A percentile compares a stretch with the other conserved stretches of the same genome.
Evolutionary conservation across 1,140 invertebrate species (phyloP).

Genomic region (Drosophila miranda): DNA sequence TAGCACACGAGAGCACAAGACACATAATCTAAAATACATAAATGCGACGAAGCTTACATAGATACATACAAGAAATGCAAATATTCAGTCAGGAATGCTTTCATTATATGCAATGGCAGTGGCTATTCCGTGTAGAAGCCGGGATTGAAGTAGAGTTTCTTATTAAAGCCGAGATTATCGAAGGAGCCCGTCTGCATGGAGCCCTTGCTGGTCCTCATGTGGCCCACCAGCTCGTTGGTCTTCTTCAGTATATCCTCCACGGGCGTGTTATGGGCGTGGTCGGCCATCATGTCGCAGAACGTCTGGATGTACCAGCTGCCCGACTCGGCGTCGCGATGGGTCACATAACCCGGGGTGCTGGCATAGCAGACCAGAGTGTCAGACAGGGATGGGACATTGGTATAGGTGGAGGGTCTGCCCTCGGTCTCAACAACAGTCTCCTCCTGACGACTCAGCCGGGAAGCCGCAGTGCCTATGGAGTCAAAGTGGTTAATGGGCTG

Average conservation of each 20-base stretch:
- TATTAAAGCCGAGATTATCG: slow-evolving; percentile 65
- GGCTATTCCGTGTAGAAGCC: slow-evolving; percentile 43
- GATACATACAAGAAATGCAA: slow-evolving; percentile 39
- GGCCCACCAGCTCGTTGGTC: slow-evolving; percentile 82
- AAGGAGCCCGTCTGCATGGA: slow-evolving; percentile 59
- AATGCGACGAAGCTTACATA: slow-evolving; percentile 13
- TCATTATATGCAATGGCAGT: slow-evolving; percentile 23
- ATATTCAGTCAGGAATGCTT: slow-evolving; percentile 54
- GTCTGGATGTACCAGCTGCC: slow-evolving; percentile 91
- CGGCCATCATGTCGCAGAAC: slow-evolving; percentile 89
- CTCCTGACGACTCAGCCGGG: not conserved
- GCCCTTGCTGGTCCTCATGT: slow-evolving; percentile 14
- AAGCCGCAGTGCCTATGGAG: not conserved
- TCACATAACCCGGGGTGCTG: slow-evolving; percentile 86
- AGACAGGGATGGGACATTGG: slow-evolving; percentile 73
- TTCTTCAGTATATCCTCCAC: slow-evolving; percentile 87
- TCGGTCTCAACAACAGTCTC: slow-evolving; percentile 31
- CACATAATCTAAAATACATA: slow-evolving; percentile 35
- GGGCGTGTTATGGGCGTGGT: slow-evolving; percentile 85
- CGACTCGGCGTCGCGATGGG: slow-evolving; percentile 85
- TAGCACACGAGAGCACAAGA: slow-evolving; percentile 18
- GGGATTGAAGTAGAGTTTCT: slow-evolving; percentile 74
- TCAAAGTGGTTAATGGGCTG: not conserved
- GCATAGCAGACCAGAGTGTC: slow-evolving; percentile 88
- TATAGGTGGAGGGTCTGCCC: slow-evolving; percentile 4